Evolutionary conservation across 2,888 invertebrate genomes (phyloP).

Genomic region (Mesochorus sp.): DNA sequence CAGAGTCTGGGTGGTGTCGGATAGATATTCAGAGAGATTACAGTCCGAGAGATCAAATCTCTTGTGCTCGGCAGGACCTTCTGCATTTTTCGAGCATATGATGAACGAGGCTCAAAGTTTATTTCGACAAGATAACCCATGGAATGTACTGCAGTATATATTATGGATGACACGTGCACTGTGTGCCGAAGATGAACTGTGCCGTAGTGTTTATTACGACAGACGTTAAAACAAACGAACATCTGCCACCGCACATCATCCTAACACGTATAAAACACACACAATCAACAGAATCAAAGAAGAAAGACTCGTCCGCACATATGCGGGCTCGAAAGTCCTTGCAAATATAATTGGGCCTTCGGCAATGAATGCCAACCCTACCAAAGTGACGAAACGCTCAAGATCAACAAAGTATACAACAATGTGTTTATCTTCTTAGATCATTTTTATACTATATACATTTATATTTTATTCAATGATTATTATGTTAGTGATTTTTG

Average conservation of each 20-base stretch:
- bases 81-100: conserved; percentile 25
- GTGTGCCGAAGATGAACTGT: conserved; percentile 24
- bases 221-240: conserved; percentile 60
- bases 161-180: conserved; percentile 39
- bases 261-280: too few species aligned
- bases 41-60: conserved; percentile 38
- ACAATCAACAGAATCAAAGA: conserved; percentile 52
- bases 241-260: conserved; percentile 59
- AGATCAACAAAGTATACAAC: too few species aligned
- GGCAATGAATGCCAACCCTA: conserved; percentile 63
- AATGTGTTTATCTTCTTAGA: too few species aligned
- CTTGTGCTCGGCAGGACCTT: not conserved
- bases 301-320: not conserved
- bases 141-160: conserved; percentile 30
- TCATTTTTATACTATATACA: too few species aligned
- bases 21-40: conserved; percentile 39
- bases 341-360: conserved; percentile 50
- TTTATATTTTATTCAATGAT: too few species aligned
- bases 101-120: conserved; percentile 34
- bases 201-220: conserved; percentile 16
- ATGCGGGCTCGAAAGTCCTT: conserved; percentile 19
- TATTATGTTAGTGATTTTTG: too few species aligned
- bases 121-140: conserved; percentile 32
- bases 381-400: not conserved
- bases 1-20: conserved; percentile 27